Percentiles rank a stretch among this genome's conserved stretches.
These are phyloP conservation scores for Gadopsis bispinosus DNA, from an alignment of 2,797 vertebrate genomes.

Conservation along the genomic window DNA sequence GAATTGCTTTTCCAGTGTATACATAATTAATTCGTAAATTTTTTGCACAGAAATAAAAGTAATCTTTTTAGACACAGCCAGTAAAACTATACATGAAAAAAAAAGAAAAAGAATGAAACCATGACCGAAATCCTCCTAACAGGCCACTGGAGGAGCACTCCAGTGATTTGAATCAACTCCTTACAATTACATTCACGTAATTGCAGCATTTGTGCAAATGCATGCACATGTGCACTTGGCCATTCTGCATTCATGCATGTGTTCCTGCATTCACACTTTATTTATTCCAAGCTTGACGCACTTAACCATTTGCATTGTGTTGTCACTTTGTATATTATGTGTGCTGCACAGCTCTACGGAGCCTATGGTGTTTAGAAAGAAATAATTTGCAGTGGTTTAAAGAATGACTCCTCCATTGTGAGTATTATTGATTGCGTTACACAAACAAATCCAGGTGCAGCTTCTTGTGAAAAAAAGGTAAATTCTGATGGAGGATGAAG, in stretches of 20 bases:
- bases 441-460: background rate
- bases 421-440: background rate
- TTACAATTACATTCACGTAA: conserved; percentile 49
- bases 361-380: background rate
- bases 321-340: background rate
- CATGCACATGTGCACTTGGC: conserved; percentile 26
- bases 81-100: no score
- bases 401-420: background rate
- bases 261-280: conserved; percentile 29
- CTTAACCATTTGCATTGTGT: background rate
- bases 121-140: background rate
- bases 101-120: background rate
- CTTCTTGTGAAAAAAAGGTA: background rate
- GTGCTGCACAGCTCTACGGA: no score
- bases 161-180: conserved; percentile 44
- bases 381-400: background rate
- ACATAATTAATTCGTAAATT: no score
- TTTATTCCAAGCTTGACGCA: conserved; percentile 21
- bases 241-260: conserved; percentile 24
- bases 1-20: no score
- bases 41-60: background rate
- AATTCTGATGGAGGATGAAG: background rate
- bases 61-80: no score
- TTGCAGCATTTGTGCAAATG: conserved; percentile 43
- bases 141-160: conserved; percentile 6